A percentile compares a stretch with the other conserved stretches of the same genome.
These are phyloP conservation scores for Acrobasis suavella DNA, from an alignment of 2,888 invertebrate genomes.

Conservation along the genomic window DNA sequence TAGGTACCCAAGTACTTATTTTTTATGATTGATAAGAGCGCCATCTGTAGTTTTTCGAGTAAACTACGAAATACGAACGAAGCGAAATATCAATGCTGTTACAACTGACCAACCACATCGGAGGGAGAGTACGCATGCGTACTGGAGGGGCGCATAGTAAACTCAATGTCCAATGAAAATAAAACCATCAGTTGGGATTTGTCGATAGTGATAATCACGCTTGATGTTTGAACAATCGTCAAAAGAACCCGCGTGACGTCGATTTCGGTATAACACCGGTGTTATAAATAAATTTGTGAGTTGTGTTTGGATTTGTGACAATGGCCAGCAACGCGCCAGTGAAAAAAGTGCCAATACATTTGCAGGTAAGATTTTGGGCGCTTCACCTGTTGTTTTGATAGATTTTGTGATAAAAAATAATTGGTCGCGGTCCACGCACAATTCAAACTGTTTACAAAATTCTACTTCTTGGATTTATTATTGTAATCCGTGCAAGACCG, in stretches of 20 bases:
- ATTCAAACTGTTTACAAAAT: neutral
- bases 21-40: neutral
- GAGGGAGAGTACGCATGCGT: constrained; percentile 71
- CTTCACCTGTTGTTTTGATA: constrained; percentile 62
- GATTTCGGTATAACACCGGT: constrained; percentile 44
- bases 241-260: constrained; percentile 57
- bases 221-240: constrained; percentile 39
- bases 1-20: neutral
- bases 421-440: constrained; percentile 16
- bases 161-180: constrained; percentile 51
- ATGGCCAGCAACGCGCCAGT: constrained; percentile 88
- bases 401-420: constrained; percentile 39
- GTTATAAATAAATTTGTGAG: constrained; percentile 69
- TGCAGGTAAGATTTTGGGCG: constrained; percentile 86
- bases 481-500: constrained; percentile 29
- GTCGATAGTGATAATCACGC: constrained; percentile 44
- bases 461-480: constrained; percentile 9
- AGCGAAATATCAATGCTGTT: constrained; percentile 21
- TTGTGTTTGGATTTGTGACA: constrained; percentile 63
- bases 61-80: constrained; percentile 11
- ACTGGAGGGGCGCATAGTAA: constrained; percentile 64
- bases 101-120: constrained; percentile 45
- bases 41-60: constrained; percentile 3
- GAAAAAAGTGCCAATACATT: constrained; percentile 97
- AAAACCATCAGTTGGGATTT: constrained; percentile 60